Evolutionary conservation across 2,888 invertebrate species (phyloP).

Genomic region (Drosophila glabriapex): DNA sequence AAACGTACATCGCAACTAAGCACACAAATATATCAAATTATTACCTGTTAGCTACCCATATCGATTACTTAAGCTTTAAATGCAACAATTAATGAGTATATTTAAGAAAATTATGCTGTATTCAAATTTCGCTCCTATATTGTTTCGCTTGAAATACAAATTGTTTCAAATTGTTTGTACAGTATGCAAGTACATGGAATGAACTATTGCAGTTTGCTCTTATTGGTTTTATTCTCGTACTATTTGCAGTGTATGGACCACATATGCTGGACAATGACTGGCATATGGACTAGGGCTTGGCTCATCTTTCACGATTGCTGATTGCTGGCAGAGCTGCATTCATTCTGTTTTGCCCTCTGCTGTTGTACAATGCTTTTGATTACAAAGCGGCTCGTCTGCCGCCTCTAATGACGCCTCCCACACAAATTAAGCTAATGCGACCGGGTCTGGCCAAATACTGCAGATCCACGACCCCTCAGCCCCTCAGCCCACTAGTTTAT

Average conservation of each 20-base stretch:
- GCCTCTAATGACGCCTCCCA: slow-evolving; percentile 73
- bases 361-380: slow-evolving; percentile 59
- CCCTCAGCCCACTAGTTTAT: background rate
- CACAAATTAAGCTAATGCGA: slow-evolving; percentile 78
- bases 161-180: background rate
- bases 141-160: background rate
- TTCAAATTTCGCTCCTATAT: background rate
- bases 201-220: background rate
- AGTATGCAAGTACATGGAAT: background rate
- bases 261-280: slow-evolving; percentile 25
- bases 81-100: background rate
- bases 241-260: background rate
- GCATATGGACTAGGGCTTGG: slow-evolving; percentile 23
- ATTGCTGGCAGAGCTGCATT: slow-evolving; percentile 42
- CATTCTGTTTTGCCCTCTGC: slow-evolving; percentile 15
- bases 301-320: slow-evolving; percentile 60
- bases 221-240: slow-evolving; percentile 14
- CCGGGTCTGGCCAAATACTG: slow-evolving; percentile 42
- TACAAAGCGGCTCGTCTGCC: slow-evolving; percentile 43
- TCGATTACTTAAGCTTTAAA: background rate
- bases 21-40: background rate
- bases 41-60: background rate
- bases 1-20: background rate
- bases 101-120: background rate
- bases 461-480: background rate